Evolutionary conservation across 2,888 invertebrate species (phyloP).

Genomic region (Xanthia icteritia): DNA sequence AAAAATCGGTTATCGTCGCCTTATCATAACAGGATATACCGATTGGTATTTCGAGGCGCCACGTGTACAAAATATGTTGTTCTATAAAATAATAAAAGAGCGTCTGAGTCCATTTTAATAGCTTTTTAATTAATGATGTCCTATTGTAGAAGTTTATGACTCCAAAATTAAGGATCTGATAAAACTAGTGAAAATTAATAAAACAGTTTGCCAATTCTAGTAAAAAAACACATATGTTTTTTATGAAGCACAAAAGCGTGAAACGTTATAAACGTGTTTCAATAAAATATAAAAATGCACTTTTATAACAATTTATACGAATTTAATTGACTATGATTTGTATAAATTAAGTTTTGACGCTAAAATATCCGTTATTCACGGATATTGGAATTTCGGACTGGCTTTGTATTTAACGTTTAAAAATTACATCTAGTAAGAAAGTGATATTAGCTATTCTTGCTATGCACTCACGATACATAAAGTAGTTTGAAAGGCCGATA

Average conservation of each 20-base stretch:
- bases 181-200: neutral
- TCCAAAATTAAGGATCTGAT: neutral
- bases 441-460: neutral
- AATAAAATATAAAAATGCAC: neutral
- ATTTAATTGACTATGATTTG: neutral
- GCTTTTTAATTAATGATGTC: slow-evolving; percentile 14
- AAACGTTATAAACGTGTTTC: neutral
- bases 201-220: neutral
- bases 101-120: neutral
- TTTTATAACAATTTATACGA: neutral
- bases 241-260: neutral
- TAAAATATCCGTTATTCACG: neutral
- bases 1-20: too few species aligned
- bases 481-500: neutral
- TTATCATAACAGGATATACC: too few species aligned
- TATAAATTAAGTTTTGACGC: neutral
- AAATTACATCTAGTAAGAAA: neutral
- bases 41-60: neutral
- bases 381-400: neutral
- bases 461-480: neutral
- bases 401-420: neutral
- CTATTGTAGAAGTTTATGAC: slow-evolving; percentile 21
- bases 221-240: neutral
- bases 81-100: slow-evolving; percentile 7
- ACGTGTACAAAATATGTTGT: slow-evolving; percentile 9